Base-by-base conservation (phyloP, 1,140 invertebrate genomes). In the Bombus terrestris region DNA sequence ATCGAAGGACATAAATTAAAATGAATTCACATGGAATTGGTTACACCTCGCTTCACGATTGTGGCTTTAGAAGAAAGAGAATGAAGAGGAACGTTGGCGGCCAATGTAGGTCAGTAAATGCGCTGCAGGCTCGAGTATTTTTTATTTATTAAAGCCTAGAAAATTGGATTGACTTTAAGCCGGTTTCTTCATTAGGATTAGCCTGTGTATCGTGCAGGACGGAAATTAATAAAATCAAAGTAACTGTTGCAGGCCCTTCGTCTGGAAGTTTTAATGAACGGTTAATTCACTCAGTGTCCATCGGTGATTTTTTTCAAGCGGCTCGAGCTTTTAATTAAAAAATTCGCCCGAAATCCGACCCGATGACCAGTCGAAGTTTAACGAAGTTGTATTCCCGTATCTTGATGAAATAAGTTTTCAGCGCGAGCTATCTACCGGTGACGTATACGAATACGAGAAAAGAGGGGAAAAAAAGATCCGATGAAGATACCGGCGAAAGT, bases 301-400 rank as follows among this genome's bases (percentile, higher is more conserved):
- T 35, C 75, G 12, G 0, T 9, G 35, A 39, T 28, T 41, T n/a
- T 77, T 77, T 77, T 32, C 41, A 41, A 62, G 28, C 57, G 15
- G 39, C 25, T 41, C 10, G 32, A 78, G 39, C 41, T 78, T 66
- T 59, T 78, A 78, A 78, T 78, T 78, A 78, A 78, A 64, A 78
- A 25, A 78, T 64, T 13, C 18, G 1, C 1, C 18, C 28, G 9
- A 22, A 18, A n/a, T 9, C 13, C 13, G 13, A 32, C 22, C 18
- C 18, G 47, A 53, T 53, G 47, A 18, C 10, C 22, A 28, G 35
- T 32, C 57, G 15, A n/a, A 77, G 8, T 77, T 41, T 32, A 62
- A 77, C 75, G 57, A 32, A 77, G 59, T 78, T 32, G 37, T 15
- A 13, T 78, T 39, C 37, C 4, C n/a, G 32, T 53, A 75, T 75